Percentiles rank a stretch among this genome's conserved stretches.
These are phyloP conservation scores for Fragariocoptes setiger DNA, from an alignment of 1,140 invertebrate genomes.

Conservation along the genomic window DNA sequence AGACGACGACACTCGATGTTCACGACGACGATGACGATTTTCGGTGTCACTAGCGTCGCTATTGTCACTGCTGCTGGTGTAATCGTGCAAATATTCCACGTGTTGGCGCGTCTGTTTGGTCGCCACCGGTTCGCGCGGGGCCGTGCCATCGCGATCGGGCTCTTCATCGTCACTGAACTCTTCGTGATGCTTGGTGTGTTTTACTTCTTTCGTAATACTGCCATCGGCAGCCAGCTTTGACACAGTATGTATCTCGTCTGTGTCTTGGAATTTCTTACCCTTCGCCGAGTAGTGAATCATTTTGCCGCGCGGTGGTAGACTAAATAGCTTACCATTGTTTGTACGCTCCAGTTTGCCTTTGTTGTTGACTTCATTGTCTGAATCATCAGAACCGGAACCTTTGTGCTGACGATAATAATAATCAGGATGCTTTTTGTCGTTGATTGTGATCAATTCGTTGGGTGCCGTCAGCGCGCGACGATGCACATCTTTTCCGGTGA, in stretches of 20 bases:
- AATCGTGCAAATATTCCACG: background rate
- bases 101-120: background rate
- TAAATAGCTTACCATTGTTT: too few species aligned
- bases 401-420: background rate
- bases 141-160: slow-evolving; percentile 28
- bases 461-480: slow-evolving; percentile 9
- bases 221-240: slow-evolving; percentile 27
- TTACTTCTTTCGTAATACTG: slow-evolving; percentile 42
- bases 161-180: slow-evolving; percentile 25
- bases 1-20: too few species aligned
- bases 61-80: background rate
- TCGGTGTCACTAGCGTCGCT: background rate
- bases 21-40: too few species aligned
- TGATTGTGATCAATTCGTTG: slow-evolving; percentile 8
- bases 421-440: slow-evolving; percentile 1
- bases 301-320: slow-evolving; percentile 8
- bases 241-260: slow-evolving; percentile 40
- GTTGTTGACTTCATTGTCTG: too few species aligned
- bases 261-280: slow-evolving; percentile 38
- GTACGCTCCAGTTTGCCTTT: too few species aligned
- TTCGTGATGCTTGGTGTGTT: slow-evolving; percentile 22
- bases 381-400: too few species aligned
- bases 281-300: slow-evolving; percentile 14
- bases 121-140: background rate
- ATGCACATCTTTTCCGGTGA: slow-evolving; percentile 12